A percentile compares a stretch with the other conserved stretches of the same genome.
Evolutionary conservation across 2,113 vertebrate species (phyloP).

Genomic region (Dermatemys mawii): DNA sequence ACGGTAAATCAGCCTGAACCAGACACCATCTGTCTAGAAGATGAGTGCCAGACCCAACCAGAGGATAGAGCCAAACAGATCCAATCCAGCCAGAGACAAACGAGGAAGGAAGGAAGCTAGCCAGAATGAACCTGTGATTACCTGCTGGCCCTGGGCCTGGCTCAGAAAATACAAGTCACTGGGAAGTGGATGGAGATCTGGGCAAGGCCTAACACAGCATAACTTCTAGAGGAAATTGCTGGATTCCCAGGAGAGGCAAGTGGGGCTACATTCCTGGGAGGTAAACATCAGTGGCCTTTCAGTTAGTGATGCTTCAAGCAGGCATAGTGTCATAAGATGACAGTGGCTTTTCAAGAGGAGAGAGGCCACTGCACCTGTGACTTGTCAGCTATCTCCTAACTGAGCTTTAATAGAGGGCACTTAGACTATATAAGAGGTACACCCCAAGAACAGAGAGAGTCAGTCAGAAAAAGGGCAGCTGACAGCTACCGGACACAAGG

Average conservation of each 20-base stretch:
- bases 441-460: too few relatives aligned
- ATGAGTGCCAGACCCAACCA: not conserved
- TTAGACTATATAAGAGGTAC: too few relatives aligned
- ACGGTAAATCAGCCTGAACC: not conserved
- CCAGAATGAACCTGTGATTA: too few relatives aligned
- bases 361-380: too few relatives aligned
- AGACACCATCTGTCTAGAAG: not conserved
- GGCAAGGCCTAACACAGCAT: not conserved
- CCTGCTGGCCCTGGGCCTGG: not conserved
- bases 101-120: not conserved
- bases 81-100: not conserved
- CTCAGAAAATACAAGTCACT: not conserved
- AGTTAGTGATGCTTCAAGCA: not conserved
- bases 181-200: not conserved
- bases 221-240: not conserved
- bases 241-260: accelerated
- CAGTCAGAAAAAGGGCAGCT: too few relatives aligned
- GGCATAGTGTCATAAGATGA: too few relatives aligned
- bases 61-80: not conserved
- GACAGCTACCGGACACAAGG: too few relatives aligned
- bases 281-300: not conserved
- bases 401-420: too few relatives aligned
- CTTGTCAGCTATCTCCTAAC: too few relatives aligned
- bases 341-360: too few relatives aligned
- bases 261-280: not conserved